phyloP scores from a whole-genome alignment of 2,797 vertebrate genomes.

The Sardinella longiceps region DNA sequence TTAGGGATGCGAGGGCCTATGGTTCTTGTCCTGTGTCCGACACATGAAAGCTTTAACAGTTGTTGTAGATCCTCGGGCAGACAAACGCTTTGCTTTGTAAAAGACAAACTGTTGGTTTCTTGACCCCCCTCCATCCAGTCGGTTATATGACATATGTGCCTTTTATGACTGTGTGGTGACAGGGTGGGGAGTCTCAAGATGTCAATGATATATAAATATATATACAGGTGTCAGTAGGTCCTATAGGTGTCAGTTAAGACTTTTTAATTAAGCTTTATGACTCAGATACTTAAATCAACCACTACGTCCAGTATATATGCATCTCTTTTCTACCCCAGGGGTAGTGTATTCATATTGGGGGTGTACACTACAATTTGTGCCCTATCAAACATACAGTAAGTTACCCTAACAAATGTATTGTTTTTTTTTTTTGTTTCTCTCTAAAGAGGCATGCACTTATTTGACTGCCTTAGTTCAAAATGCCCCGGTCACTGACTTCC shows the following conservation, averaged over 20 bases:
- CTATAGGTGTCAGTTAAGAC: neutral
- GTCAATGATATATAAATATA: neutral
- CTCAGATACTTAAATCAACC: slow-evolving; percentile 1
- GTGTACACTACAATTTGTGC: slow-evolving; percentile 2
- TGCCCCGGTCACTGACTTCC: neutral
- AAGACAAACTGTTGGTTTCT: slow-evolving; percentile 12
- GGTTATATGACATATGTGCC: neutral
- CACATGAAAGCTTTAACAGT: slow-evolving; percentile 24
- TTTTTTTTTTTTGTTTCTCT: neutral
- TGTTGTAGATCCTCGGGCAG: neutral
- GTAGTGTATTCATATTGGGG: slow-evolving; percentile 15
- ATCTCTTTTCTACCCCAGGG: slow-evolving; percentile 21
- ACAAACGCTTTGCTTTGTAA: neutral
- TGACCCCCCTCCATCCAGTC: neutral
- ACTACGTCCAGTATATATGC: slow-evolving; percentile 20
- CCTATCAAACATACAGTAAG: slow-evolving; percentile 16
- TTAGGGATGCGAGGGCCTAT: neutral
- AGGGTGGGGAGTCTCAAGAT: neutral
- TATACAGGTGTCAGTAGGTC: slow-evolving; percentile 18
- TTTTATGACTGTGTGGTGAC: slow-evolving; percentile 17
- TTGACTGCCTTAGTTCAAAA: slow-evolving; percentile 22
- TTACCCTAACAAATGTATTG: neutral
- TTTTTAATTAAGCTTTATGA: slow-evolving; percentile 17
- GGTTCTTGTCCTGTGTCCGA: slow-evolving; percentile 6
- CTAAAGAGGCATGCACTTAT: slow-evolving; percentile 9